Evolutionary conservation across 1,140 invertebrate species (phyloP), one percentile per base, ranked within the genome.

Genomic region (Nymphalis io): DNA sequence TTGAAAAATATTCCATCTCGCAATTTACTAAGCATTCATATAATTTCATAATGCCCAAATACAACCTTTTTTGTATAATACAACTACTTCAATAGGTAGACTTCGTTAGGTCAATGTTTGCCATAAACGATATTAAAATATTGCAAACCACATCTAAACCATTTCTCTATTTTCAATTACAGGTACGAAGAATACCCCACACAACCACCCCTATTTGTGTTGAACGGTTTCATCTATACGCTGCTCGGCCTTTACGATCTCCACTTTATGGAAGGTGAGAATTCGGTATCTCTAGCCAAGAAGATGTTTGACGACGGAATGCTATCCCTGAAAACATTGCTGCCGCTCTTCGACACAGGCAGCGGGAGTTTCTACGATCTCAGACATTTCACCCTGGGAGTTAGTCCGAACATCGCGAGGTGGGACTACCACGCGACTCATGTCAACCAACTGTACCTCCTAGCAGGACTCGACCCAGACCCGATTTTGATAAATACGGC

Each of bases 161-260:
- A 8, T 33, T 33, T 8, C 27, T 33, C 27, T 8, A 39, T 33
- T 73, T 72, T 1, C 77, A 38, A 39, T 73, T 73, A 1, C 78
- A 98, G 97, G 97, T 99, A 98, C 85, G 99, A 99, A 90, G 99
- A 99, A 84, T 99, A 99, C 90, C 99, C 99, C 5, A 99, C 99
- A 0, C 95, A 94, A 40, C 98, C 98, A 0, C 94, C 97, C 4
- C 97, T 97, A 3, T 99, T 98, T 92, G 98, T 99, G 10, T 94
- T 99, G 1, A 99, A 99, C 92, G 99, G 99, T 33, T 99, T 99
- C 90, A 99, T 99, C 77, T 99, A 99, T 92, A 98, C 98, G 0
- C 93, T 99, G 1, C 94, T 99, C 64, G 99, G 99, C 3, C 93
- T 99, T 0, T 99, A 99, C 85, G 98, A 99, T 93, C 91, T 99